Percentiles rank a stretch among this genome's conserved stretches.
Conservation (phyloP, 1,140 invertebrate species). For the Triops cancriformis region DNA sequence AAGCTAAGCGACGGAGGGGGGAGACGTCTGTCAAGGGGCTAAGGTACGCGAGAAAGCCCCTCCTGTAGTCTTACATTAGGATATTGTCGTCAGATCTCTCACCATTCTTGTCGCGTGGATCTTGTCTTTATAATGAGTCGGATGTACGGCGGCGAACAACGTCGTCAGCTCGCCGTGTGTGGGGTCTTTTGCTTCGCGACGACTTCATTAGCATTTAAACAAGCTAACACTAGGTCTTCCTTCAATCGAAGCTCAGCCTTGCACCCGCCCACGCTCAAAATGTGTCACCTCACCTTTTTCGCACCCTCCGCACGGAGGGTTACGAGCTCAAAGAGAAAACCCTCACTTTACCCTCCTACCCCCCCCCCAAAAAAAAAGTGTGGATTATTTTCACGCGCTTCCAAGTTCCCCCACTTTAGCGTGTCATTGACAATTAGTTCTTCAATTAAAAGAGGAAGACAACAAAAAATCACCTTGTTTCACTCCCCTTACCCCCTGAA, state of each 20-base stretch:
- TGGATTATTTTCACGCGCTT: neutral
- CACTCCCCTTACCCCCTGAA: no score
- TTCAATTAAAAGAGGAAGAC: neutral
- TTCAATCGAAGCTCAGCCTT: neutral
- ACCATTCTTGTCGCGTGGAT: conserved; percentile 8
- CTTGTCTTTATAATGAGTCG: neutral
- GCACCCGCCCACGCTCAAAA: neutral
- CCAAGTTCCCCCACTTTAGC: neutral
- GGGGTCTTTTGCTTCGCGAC: neutral
- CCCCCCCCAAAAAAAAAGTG: no score
- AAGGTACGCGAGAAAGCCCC: no score
- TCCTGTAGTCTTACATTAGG: no score
- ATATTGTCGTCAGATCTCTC: neutral
- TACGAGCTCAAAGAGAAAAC: neutral
- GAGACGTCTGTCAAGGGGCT: no score
- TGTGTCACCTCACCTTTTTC: neutral
- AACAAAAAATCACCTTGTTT: neutral
- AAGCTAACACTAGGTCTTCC: neutral
- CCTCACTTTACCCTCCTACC: neutral
- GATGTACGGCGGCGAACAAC: neutral
- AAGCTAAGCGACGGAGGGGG: no score
- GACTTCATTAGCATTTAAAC: conserved; percentile 11
- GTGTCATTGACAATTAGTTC: neutral
- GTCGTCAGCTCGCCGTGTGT: neutral
- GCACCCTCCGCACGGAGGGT: neutral